Evolutionary conservation across 2,113 vertebrate genomes (phyloP), one percentile per base, ranked within the genome.

Genomic region (Gallinago undulata): DNA sequence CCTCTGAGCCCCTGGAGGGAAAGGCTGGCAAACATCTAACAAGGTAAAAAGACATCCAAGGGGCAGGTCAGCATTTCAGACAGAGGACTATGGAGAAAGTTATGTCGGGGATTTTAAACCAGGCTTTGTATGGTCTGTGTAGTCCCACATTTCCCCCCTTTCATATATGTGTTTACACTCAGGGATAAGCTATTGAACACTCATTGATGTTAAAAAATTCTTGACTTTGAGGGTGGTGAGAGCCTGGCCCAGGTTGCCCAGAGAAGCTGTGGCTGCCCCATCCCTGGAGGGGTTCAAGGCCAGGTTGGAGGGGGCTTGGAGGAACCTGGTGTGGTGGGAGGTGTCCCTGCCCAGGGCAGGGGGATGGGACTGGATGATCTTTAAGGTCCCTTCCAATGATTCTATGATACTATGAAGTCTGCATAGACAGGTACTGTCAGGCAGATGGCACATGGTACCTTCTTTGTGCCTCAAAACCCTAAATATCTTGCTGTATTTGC

Each of bases 151-250:
- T 91, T 13, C 8, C n/a, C n/a, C 45, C 22, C 16, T 56, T 59
- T 35, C 33, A 1, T 24, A 16, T 4, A 27, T 8, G 11, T 5
- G 30, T 3, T 57, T 67, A 41, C 2, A 0, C 27, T 81, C 24
- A 4, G 53, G 43, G 35, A 31, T 28, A 37, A 60, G 47, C 14
- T 70, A 2, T n/a, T 41, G 24, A 37, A 9, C 24, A 9, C 6
- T 41, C 27, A 28, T 19, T 47, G 28, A 25, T 11, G 9, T 30
- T 56, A 33, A 35, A 31, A 43, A 43, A 66, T 43, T 43, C 39
- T 66, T 66, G 5, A 10, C 39, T 22, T 0, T 66, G 28, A 66
- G 28, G 19, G 28, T 9, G 39, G 28, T 31, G 39, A 66, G 39
- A 3, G 6, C 1, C 13, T 43, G 39, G 19, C 19, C 47, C 47